Base-by-base conservation (phyloP, 2,797 vertebrate genomes). In the Arctocebus calabarensis region DNA sequence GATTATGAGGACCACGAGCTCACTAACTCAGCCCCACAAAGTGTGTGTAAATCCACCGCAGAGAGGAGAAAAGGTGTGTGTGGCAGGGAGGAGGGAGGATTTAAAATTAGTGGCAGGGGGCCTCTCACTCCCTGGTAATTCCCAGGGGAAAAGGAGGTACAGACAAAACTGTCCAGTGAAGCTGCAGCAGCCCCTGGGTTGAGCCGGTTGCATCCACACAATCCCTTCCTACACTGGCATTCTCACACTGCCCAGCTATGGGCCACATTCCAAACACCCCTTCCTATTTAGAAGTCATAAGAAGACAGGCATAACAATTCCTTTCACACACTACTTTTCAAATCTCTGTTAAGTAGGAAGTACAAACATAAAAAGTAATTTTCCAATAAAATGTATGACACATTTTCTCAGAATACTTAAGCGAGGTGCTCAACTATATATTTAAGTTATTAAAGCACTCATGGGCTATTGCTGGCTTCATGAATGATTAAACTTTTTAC, bases 1-100 rank as follows among this genome's bases (percentile, higher is more conserved):
- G 97, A 98, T 98, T 98, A 98, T 97, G 73, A 98, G 95, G 91
- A 85, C 75, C 97, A 95, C 74, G 90, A 96, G 92, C 82, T 96
- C 96, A 96, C 96, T 83, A 88, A 95, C 97, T 94, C 86, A 70
- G 22, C 90, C 37, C 32, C 94, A 96, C 96, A 97, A 97, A 93
- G 52, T 94, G 94, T 88, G 93, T 97, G 97, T 75, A 96, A 94
- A 92, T 85, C 95, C 83, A 34, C 68, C 55, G 94, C 94, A 81
- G 68, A 70, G 64, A 88, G 57, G 84, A 96, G 83, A 84, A 94
- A 90, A 88, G 78, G 82, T 92, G 52, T 78, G 85, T 59, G 73
- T 68, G 77, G 66, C 52, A 70, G 70, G 73, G 68, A 92, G 88
- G 40, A 96, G 95, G 0, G 1, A 52, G 79, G 78, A 29, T 90